Evolutionary conservation across 2,888 invertebrate genomes (phyloP).

Genomic region (Cyclophora punctaria): DNA sequence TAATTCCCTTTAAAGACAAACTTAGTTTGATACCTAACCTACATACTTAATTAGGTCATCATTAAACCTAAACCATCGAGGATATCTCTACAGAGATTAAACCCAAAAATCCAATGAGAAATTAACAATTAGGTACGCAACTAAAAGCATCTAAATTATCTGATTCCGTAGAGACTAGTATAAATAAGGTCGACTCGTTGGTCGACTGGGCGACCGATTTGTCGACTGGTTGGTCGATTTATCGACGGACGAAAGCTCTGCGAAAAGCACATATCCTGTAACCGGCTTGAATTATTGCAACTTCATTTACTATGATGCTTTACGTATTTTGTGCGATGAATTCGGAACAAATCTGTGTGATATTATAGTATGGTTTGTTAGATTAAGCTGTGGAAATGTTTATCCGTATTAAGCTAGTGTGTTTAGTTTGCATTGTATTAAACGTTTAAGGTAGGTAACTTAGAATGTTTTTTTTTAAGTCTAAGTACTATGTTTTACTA

Average conservation of each 20-base stretch:
- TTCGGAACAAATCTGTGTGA: slow-evolving; percentile 35
- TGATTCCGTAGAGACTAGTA: slow-evolving; percentile 13
- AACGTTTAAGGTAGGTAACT: too few species aligned
- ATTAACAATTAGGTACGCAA: slow-evolving; percentile 28
- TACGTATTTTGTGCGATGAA: slow-evolving; percentile 41
- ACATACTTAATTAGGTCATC: too few species aligned
- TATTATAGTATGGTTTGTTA: slow-evolving; percentile 2
- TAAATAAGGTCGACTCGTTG: neutral
- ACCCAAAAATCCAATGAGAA: slow-evolving; percentile 16
- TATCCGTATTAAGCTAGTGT: neutral
- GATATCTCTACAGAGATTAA: too few species aligned
- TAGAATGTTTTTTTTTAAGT: too few species aligned
- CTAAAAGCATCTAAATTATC: slow-evolving; percentile 28
- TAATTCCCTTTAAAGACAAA: too few species aligned
- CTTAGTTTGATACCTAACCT: too few species aligned
- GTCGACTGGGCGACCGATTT: slow-evolving; percentile 15
- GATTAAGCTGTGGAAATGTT: slow-evolving; percentile 4
- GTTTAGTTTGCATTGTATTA: too few species aligned
- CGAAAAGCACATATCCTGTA: slow-evolving; percentile 44
- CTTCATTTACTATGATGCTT: slow-evolving; percentile 51
- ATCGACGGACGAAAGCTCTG: slow-evolving; percentile 11
- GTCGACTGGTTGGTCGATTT: slow-evolving; percentile 3
- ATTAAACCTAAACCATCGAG: too few species aligned
- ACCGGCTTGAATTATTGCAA: slow-evolving; percentile 55
- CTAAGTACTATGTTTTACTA: too few species aligned